phyloP scores from a whole-genome alignment of 2,113 vertebrate species.

The Chitala chitala region DNA sequence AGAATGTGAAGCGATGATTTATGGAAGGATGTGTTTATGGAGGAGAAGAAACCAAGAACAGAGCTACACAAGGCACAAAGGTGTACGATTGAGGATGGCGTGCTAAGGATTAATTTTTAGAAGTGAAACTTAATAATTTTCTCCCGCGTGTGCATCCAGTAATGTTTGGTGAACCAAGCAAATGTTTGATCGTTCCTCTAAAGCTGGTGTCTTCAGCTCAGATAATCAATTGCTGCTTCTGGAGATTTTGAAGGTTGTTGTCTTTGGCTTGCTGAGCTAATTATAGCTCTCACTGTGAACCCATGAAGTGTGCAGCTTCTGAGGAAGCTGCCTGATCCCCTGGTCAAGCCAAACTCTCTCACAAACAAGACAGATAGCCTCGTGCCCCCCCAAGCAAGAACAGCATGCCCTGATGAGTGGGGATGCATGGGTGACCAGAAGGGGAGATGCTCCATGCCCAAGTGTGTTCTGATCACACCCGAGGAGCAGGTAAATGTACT shows the following conservation, averaged over 20 bases:
- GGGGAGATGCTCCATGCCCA: not conserved
- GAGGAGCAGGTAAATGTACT: too few species aligned
- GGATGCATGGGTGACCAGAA: not conserved
- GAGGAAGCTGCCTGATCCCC: not conserved
- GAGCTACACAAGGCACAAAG: not conserved
- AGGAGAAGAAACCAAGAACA: not conserved
- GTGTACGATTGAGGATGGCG: not conserved
- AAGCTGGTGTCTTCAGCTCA: not conserved
- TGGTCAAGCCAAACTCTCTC: not conserved
- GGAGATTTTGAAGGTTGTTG: not conserved
- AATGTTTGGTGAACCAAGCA: not conserved
- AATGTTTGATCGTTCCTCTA: not conserved
- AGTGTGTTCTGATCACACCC: too few species aligned
- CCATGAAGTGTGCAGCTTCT: not conserved
- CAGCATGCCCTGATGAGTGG: not conserved
- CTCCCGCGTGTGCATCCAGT: not conserved
- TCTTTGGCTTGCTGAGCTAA: not conserved
- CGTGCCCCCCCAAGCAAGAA: not conserved
- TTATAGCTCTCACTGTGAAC: not conserved
- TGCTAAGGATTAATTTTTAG: not conserved
- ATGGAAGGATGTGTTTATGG: too few species aligned
- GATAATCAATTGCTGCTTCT: not conserved
- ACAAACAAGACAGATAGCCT: not conserved
- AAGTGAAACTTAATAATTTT: not conserved
- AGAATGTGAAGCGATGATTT: too few species aligned